Percentiles rank a stretch among this genome's conserved stretches.
Conservation (phyloP, 2,888 invertebrate species). For the Noctua pronuba region DNA sequence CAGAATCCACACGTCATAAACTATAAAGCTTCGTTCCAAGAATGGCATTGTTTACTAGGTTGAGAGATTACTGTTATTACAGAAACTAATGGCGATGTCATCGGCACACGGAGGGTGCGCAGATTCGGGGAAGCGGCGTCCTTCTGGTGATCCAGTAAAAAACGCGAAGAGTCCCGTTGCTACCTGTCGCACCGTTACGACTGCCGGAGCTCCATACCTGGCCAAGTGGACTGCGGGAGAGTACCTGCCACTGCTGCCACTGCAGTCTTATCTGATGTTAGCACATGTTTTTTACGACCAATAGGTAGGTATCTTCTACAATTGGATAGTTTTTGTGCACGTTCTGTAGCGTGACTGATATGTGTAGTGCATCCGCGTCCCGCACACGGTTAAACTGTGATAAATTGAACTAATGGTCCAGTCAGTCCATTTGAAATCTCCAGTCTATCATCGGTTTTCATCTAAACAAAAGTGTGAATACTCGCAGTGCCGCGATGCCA, state of each 20-base stretch:
- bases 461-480: slow-evolving; percentile 51
- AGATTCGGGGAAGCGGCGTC: slow-evolving; percentile 70
- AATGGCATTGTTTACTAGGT: slow-evolving; percentile 38
- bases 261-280: slow-evolving; percentile 42
- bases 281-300: not conserved
- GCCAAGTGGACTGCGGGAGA: not conserved
- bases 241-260: slow-evolving; percentile 22
- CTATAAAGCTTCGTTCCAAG: slow-evolving; percentile 53
- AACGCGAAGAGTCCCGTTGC: slow-evolving; percentile 57
- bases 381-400: not conserved
- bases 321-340: not conserved
- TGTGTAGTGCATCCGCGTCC: not conserved
- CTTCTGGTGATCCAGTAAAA: slow-evolving; percentile 65
- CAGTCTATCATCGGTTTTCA: slow-evolving; percentile 1
- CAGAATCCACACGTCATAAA: slow-evolving; percentile 19
- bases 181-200: slow-evolving; percentile 66
- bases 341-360: not conserved
- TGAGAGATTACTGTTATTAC: slow-evolving; percentile 67
- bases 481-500: not conserved
- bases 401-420: not conserved
- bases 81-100: slow-evolving; percentile 66
- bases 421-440: slow-evolving; percentile 1
- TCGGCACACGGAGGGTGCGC: slow-evolving; percentile 58
- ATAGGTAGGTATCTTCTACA: slow-evolving; percentile 2
- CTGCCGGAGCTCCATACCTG: slow-evolving; percentile 53